phyloP scores from a whole-genome alignment of 2,888 invertebrate genomes.

The Lasioglossum lativentre region DNA sequence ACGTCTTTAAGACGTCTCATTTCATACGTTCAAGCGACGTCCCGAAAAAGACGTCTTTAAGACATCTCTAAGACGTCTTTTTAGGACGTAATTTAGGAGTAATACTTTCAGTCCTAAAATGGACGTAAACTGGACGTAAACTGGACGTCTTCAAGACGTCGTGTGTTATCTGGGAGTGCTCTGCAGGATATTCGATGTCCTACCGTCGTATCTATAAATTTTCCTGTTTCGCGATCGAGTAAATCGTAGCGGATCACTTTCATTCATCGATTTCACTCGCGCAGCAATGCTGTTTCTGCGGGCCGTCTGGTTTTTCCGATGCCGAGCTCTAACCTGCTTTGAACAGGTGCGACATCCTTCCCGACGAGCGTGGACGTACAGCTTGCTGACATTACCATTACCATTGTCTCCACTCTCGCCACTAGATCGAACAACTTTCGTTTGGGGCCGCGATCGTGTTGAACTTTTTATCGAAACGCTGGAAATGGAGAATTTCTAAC shows the following conservation, averaged over 20 bases:
- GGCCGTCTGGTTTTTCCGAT: constrained; percentile 60
- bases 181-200: too few relatives aligned
- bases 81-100: too few relatives aligned
- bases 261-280: constrained; percentile 72
- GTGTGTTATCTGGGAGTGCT: too few relatives aligned
- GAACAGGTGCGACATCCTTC: constrained; percentile 69
- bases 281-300: constrained; percentile 41
- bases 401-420: constrained; percentile 22
- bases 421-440: constrained; percentile 59
- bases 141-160: too few relatives aligned
- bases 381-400: constrained; percentile 49
- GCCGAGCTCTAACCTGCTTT: constrained; percentile 63
- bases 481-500: neutral
- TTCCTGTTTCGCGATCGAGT: neutral
- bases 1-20: too few relatives aligned
- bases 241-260: constrained; percentile 50
- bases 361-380: constrained; percentile 58
- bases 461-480: constrained; percentile 4
- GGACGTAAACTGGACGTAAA: too few relatives aligned
- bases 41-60: too few relatives aligned
- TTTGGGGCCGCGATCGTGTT: constrained; percentile 27
- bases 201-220: too few relatives aligned
- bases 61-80: too few relatives aligned
- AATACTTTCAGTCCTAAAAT: too few relatives aligned
- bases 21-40: too few relatives aligned